Base-by-base conservation (phyloP, 2,888 invertebrate species). In the Schrankia costaestrigalis region DNA sequence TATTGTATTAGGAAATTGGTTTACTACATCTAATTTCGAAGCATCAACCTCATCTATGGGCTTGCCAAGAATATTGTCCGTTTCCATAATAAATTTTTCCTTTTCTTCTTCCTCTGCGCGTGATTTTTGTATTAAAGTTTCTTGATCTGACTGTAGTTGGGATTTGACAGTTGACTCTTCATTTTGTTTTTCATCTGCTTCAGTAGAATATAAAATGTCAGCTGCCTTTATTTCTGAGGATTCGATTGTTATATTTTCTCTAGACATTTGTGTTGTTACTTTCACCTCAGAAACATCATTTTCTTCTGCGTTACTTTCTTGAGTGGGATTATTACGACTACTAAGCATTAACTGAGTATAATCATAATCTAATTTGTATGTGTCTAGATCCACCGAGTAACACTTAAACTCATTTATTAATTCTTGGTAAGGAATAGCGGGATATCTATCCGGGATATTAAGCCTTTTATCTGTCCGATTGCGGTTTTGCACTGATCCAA, bases 401-500 rank as follows among this genome's bases (percentile, higher is more conserved):
- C 72, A 57, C 63, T 84, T 86, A 1, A 77, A 44, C 50, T 85
- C 84, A 31, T 81, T 75, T 12, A 71, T 46, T 10, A 87, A 57
- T 38, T 68, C 73, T 46, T 68, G 54, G 35, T 82, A 85, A 3
- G 82, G 78, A 44, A 80, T 69, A 35, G 52, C 50, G 0, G 43
- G 28, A 33, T 26, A 21, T 39, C 50, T 59, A 11, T 58, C 44
- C 7, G 40, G 48, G 3, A 15, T 26, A 45, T 43, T 66, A 17
- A 55, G 63, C 9, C 56, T 49, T 19, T 32, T 25, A 17, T 35
- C 11, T 24, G 36, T 34, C 56, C 58, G 72, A 37, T 73, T 89
- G 24, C 91, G 77, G 53, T 90, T 81, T 78, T 91, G 90, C 7
- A 91, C 90, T 6, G 91, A 91, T 24, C 91, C 91, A 63, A 91